Evolutionary conservation across 2,888 invertebrate genomes (phyloP).

Genomic region (Philaethria dido): DNA sequence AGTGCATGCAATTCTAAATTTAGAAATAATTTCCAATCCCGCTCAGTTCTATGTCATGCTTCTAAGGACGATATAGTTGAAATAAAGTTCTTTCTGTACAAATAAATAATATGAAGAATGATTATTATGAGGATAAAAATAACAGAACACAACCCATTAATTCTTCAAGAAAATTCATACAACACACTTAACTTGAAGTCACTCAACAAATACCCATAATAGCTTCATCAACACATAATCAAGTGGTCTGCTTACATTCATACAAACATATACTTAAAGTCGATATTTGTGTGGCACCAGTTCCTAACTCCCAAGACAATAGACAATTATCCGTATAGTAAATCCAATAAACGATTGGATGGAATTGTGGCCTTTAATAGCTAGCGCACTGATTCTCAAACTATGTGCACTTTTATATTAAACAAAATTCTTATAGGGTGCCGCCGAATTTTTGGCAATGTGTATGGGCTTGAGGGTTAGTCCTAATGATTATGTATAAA

Average conservation of each 20-base stretch:
- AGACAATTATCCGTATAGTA: conserved; percentile 49
- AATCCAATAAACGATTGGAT: conserved; percentile 47
- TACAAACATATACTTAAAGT: conserved; percentile 35
- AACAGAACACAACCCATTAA: too few relatives aligned
- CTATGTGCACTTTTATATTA: background rate
- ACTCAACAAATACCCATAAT: conserved; percentile 41
- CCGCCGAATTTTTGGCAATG: too few relatives aligned
- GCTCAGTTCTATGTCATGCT: too few relatives aligned
- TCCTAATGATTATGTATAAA: too few relatives aligned
- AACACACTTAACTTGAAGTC: conserved; percentile 39
- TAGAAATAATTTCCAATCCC: too few relatives aligned
- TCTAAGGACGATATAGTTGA: too few relatives aligned
- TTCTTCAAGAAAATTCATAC: background rate
- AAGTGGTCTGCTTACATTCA: conserved; percentile 26
- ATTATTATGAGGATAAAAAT: too few relatives aligned
- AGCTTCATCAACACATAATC: conserved; percentile 44
- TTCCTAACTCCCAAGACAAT: conserved; percentile 45
- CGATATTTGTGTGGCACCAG: conserved; percentile 33
- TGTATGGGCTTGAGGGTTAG: too few relatives aligned
- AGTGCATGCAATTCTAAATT: too few relatives aligned
- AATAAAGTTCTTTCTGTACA: too few relatives aligned
- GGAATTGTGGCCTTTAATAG: conserved; percentile 45
- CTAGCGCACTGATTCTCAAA: conserved; percentile 20
- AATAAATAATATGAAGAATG: too few relatives aligned
- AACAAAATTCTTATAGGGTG: background rate